Conservation (phyloP, 2,113 vertebrate genomes). For the Onychostruthus taczanowskii region DNA sequence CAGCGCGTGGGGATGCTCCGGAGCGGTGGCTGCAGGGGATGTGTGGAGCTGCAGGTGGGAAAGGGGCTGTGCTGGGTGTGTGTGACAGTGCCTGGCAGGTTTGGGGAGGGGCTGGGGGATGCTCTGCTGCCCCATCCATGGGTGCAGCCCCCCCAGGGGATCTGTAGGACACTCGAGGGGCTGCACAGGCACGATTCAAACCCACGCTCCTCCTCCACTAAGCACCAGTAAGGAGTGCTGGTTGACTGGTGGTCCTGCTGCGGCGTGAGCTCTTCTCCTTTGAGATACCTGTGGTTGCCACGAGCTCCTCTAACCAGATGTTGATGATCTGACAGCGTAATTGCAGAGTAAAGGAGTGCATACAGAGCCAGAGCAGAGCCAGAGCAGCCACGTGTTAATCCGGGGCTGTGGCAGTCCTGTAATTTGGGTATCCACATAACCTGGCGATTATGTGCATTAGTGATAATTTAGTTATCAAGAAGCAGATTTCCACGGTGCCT, state of each 20-base stretch:
- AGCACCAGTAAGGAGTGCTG: neutral
- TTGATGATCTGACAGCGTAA: neutral
- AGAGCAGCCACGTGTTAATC: neutral
- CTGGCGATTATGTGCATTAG: constrained; percentile 30
- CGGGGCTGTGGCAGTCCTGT: neutral
- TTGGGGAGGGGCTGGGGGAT: neutral
- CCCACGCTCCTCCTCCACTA: neutral
- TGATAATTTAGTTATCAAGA: constrained; percentile 53
- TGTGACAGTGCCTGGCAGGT: rapidly evolving
- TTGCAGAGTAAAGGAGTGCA: constrained; percentile 11
- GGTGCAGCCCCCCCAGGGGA: neutral
- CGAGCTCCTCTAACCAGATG: neutral
- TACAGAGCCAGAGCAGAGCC: neutral
- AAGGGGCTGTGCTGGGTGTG: rapidly evolving
- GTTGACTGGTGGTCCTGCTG: neutral
- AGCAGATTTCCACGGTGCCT: constrained; percentile 6
- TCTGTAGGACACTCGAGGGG: rapidly evolving
- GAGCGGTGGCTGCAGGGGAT: neutral
- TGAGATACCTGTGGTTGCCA: neutral
- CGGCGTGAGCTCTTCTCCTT: neutral
- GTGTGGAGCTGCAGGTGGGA: rapidly evolving
- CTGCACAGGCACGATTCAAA: neutral
- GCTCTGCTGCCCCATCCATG: rapidly evolving
- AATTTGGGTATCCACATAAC: constrained; percentile 43
- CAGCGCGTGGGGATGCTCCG: neutral